Evolutionary conservation across 2,113 vertebrate genomes (phyloP), one percentile per base, ranked within the genome.

Genomic region (Archilochus colubris): DNA sequence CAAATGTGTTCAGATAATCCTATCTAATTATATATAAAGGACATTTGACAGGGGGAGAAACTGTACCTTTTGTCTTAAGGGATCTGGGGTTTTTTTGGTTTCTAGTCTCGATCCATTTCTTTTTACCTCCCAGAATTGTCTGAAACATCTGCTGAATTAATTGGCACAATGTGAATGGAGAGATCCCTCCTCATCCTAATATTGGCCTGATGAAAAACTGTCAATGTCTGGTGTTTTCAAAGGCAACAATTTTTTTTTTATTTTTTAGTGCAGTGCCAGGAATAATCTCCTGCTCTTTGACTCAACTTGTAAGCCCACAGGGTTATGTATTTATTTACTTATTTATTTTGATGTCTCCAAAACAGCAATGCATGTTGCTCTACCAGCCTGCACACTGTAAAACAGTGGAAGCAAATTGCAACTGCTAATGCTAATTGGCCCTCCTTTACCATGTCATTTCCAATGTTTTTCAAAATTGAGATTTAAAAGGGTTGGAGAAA

Each of bases 391-490:
- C 83, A 76, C 9, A 89, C 86, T 95, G 91, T 91, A 95, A 92
- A 95, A 89, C 88, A 61, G 20, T 44, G 46, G 38, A 50, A 92
- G 78, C 80, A 83, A 96, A 94, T 80, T 70, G 78, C 93, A 95
- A 95, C 86, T 94, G 94, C 95, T 97, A 83, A 81, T 69, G 91
- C 68, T 97, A 95, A 97, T 96, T 95, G 95, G 82, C 70, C 95
- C 90, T 93, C 91, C 90, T 96, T 95, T 93, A 91, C 73, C 61
- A 69, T 84, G 95, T 96, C 93, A 94, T 96, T 97, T 89, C 73
- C 88, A 93, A 93, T 95, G 80, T 92, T 95, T 95, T 92, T 92
- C 94, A 94, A 89, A 85, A 95, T 31, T 33, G 79, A 95, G 82
- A 97, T 97, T 95, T 95, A 95, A 91, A 70, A 64, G 86, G 50